Base-by-base conservation (phyloP, 1,140 invertebrate species). In the Sitophilus oryzae region DNA sequence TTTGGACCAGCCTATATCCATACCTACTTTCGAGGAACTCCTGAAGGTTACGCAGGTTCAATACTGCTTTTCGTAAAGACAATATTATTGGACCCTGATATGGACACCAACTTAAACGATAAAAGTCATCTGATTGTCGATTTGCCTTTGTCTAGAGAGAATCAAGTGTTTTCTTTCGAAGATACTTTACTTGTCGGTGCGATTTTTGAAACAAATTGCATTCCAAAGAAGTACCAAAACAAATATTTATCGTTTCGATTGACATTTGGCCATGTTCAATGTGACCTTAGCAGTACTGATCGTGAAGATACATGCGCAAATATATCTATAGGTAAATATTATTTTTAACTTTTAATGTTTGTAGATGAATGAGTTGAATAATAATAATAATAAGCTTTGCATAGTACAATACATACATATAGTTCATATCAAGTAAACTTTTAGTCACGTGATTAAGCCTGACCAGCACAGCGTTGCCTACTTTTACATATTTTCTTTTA, bases 1-100 rank as follows among this genome's bases (percentile, higher is more conserved):
- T 85, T 84, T 69, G 87, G 86, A 0, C 87, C 87, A 9, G 79
- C 81, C 9, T 88, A 83, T 70, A 62, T 90, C 14, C 81, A 87
- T 64, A 72, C 89, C 25, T 89, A 89, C 65, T 52, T 45, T 2
- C 70, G 67, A 45, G 71, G 76, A 15, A 71, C 76, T 54, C 74
- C 77, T 4, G 73, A 77, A 54, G 72, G 70, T 14, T 88, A 81
- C 66, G 69, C 76, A 3, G 81, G 75, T 46, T 82, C 72, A 56
- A 71, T 80, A 10, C 69, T 81, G 18, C 66, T 79, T 42, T 77
- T 76, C 48, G 65, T 79, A 45, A 77, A 74, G 64, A 80, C 80
- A 0, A 77, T 80, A 63, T 71, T 64, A 18, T 75, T 77, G 61
- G 66, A 58, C 1, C 20, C 37, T 6, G 5, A 46, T 44, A 21